Percentiles rank a stretch among this genome's conserved stretches.
These are phyloP conservation scores for Nasalis larvatus DNA, from an alignment of 2,113 vertebrate species.

Conservation along the genomic window DNA sequence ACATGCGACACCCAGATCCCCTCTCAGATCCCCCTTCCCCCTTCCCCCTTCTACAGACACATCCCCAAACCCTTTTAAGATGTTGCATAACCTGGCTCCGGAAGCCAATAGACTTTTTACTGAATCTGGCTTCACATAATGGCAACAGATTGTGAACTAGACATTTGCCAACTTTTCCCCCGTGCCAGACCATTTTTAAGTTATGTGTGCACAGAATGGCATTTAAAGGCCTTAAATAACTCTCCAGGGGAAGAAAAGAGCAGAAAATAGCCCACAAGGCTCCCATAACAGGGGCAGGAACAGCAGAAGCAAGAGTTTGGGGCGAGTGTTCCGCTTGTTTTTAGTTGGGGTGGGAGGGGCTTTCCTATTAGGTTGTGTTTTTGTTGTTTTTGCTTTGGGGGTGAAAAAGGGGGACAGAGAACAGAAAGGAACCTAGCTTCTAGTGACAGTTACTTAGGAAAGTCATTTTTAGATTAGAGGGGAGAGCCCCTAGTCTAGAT, in stretches of 20 bases:
- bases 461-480: not conserved
- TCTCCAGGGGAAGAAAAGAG: not conserved
- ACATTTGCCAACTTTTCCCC: not conserved
- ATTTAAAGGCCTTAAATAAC: constrained; percentile 14
- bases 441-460: not conserved
- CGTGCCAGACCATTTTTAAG: constrained; percentile 21
- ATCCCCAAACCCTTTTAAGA: not conserved
- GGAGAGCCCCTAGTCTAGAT: not conserved
- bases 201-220: not conserved
- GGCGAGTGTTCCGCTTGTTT: not conserved
- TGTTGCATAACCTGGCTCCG: not conserved
- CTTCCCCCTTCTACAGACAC: no score
- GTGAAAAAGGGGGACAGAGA: no score
- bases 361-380: not conserved
- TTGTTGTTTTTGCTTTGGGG: not conserved
- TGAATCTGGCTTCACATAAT: not conserved
- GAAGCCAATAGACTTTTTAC: not conserved
- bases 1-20: not conserved
- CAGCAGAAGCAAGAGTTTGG: not conserved
- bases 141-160: not conserved
- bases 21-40: no score
- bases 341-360: not conserved
- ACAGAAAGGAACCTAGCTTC: accelerated
- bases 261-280: not conserved
- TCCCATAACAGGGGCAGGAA: not conserved